A percentile compares a stretch with the other conserved stretches of the same genome.
These are phyloP conservation scores for Dysdera silvatica DNA, from an alignment of 1,140 invertebrate species.

Conservation along the genomic window DNA sequence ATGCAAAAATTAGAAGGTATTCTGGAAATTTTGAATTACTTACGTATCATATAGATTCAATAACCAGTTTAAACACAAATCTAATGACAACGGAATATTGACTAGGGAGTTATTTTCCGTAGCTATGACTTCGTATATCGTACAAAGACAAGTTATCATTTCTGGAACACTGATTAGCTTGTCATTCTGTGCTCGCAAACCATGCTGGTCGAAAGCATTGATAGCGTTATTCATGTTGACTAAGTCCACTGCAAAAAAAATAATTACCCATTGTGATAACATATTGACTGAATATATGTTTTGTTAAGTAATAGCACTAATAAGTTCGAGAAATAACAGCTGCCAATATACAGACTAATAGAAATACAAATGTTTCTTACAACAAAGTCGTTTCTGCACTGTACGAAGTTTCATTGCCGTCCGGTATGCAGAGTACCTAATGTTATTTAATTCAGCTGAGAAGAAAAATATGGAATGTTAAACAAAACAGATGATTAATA, in stretches of 20 bases:
- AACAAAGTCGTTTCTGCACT: conserved; percentile 82
- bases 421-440: conserved; percentile 95
- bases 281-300: not conserved
- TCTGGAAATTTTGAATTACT: conserved; percentile 32
- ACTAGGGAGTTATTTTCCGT: conserved; percentile 41
- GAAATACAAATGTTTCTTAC: conserved; percentile 53
- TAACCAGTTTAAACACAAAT: conserved; percentile 95
- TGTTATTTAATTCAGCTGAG: conserved; percentile 79
- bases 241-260: conserved; percentile 63
- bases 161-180: conserved; percentile 88
- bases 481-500: not conserved
- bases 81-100: conserved; percentile 78
- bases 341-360: not conserved
- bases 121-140: conserved; percentile 75
- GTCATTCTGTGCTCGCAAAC: conserved; percentile 87
- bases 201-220: conserved; percentile 90
- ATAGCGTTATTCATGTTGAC: conserved; percentile 73
- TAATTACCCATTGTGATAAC: not conserved
- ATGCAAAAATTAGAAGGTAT: not conserved
- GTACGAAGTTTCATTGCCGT: conserved; percentile 94
- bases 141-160: conserved; percentile 85
- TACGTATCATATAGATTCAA: conserved; percentile 95
- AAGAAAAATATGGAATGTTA: conserved; percentile 1
- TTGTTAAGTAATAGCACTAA: not conserved
- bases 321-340: conserved; percentile 1